Conservation (phyloP, 2,888 invertebrate species). For the Hesperia comma region DNA sequence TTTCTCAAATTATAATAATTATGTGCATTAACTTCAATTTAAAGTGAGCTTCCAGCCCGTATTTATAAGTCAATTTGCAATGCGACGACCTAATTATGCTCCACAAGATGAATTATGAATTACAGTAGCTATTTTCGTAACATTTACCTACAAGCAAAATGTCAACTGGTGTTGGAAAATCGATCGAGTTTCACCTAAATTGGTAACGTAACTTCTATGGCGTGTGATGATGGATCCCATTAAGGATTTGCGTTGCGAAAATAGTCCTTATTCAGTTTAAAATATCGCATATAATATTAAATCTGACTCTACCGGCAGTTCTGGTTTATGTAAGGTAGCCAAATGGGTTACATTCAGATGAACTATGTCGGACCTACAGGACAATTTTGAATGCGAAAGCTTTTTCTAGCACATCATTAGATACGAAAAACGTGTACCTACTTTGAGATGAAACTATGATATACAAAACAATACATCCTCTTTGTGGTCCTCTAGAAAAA, state of each 20-base stretch:
- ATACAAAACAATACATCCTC: too few relatives aligned
- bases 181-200: constrained; percentile 20
- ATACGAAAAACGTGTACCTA: too few relatives aligned
- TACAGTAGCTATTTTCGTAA: constrained; percentile 7
- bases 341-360: background rate
- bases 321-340: background rate
- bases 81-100: constrained; percentile 12
- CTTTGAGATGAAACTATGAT: too few relatives aligned
- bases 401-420: too few relatives aligned
- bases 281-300: background rate
- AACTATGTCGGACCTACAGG: too few relatives aligned
- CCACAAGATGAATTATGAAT: constrained; percentile 18
- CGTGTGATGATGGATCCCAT: constrained; percentile 10
- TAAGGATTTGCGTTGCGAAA: constrained; percentile 11
- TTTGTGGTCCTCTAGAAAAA: too few relatives aligned
- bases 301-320: background rate
- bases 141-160: constrained; percentile 8
- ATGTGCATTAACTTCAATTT: too few relatives aligned
- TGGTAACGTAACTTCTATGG: constrained; percentile 7
- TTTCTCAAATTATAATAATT: too few relatives aligned
- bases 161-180: constrained; percentile 19
- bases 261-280: background rate
- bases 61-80: constrained; percentile 10
- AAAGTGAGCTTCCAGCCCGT: too few relatives aligned
- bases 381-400: too few relatives aligned